These are phyloP conservation scores for crab-eating macaque (Macaca fascicularis) DNA, from an alignment of 2,113 vertebrate genomes.

Conservation along the genomic window DNA sequence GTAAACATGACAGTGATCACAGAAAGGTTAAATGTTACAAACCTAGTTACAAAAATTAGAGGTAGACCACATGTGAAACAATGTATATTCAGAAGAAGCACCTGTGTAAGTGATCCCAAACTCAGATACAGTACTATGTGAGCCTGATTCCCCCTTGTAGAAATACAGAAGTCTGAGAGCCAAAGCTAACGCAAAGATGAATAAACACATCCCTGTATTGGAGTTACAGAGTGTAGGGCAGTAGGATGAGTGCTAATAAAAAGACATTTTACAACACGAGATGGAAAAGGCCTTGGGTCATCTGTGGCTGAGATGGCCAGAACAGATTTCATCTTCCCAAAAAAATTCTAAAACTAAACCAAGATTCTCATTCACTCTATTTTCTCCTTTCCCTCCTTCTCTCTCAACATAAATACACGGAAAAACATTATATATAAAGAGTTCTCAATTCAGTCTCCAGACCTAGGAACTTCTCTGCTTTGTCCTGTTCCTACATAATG, in stretches of 20 bases:
- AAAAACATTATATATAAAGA: background rate
- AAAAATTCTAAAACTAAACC: background rate
- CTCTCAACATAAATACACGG: background rate
- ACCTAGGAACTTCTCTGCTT: background rate
- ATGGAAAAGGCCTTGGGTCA: background rate
- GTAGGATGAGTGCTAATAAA: background rate
- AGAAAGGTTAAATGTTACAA: background rate
- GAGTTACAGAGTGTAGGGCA: background rate
- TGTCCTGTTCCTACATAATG: background rate
- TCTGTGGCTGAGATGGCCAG: background rate
- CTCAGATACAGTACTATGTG: background rate
- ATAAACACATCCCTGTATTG: background rate
- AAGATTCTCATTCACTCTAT: background rate
- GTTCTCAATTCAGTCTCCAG: background rate
- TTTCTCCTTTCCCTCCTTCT: background rate
- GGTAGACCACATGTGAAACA: background rate
- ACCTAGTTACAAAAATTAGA: background rate
- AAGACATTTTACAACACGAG: background rate
- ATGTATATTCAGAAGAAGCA: background rate
- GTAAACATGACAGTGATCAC: background rate
- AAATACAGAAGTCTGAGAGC: background rate
- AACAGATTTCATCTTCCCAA: background rate
- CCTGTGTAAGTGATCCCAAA: background rate
- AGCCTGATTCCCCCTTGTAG: background rate
- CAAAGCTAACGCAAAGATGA: background rate